phyloP scores from a whole-genome alignment of 2,888 invertebrate species.

The Leptopterna dolabrata region DNA sequence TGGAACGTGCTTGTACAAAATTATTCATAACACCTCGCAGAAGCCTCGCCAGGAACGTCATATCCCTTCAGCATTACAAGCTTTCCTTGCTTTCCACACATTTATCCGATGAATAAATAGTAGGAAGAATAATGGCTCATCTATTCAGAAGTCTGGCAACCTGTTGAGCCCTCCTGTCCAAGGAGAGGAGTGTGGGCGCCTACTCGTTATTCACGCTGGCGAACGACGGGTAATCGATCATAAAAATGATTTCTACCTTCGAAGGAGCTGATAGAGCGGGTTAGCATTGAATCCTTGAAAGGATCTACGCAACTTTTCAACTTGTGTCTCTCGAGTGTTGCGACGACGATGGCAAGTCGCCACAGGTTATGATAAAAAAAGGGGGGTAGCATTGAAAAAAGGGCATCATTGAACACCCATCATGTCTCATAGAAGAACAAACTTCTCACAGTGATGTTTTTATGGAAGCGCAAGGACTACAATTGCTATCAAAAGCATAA shows the following conservation, averaged over 20 bases:
- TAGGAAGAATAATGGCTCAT: conserved; percentile 38
- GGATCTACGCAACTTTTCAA: neutral
- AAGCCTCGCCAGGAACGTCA: neutral
- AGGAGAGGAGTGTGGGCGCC: neutral
- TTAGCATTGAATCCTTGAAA: neutral
- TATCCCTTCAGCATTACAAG: neutral
- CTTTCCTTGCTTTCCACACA: neutral
- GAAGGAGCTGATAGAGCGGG: neutral
- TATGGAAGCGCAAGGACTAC: too few species aligned
- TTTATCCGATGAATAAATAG: conserved; percentile 23
- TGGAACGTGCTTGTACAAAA: neutral
- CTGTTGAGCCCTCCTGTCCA: neutral
- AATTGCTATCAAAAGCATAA: too few species aligned
- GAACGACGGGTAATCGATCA: neutral
- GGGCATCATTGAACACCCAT: too few species aligned
- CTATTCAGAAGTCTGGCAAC: conserved; percentile 16
- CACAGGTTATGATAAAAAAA: too few species aligned
- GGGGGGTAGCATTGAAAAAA: too few species aligned
- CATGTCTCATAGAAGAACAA: too few species aligned
- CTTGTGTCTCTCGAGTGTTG: too few species aligned
- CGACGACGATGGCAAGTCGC: too few species aligned
- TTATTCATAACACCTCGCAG: neutral
- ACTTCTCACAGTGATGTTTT: too few species aligned
- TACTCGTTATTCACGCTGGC: neutral
- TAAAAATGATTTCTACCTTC: neutral